phyloP scores from a whole-genome alignment of 2,888 invertebrate genomes.

The Phaonia tiefii region DNA sequence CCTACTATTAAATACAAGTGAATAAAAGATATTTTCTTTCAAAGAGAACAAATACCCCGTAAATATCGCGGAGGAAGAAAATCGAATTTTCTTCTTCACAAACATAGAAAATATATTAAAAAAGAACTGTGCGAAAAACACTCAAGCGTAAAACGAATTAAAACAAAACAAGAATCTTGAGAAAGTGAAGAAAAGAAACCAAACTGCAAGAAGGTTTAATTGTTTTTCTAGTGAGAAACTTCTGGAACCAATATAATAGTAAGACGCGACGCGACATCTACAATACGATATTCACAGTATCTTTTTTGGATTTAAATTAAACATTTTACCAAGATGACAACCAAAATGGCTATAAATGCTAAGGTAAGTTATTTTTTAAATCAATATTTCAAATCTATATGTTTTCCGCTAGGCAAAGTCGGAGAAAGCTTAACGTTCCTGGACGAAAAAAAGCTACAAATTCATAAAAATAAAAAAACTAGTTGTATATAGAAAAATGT shows the following conservation, averaged over 20 bases:
- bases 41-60: no score
- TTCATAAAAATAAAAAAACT: no score
- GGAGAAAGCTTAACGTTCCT: no score
- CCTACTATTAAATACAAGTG: conserved; percentile 17
- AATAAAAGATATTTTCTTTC: conserved; percentile 8
- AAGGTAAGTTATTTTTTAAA: conserved; percentile 71
- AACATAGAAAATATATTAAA: no score
- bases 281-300: no score
- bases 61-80: no score
- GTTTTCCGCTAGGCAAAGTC: no score
- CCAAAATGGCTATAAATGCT: conserved; percentile 78
- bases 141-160: conserved; percentile 29
- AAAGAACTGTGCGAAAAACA: conserved; percentile 43
- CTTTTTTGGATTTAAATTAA: conserved; percentile 12
- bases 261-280: no score
- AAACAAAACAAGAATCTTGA: conserved; percentile 34
- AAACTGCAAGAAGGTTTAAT: not conserved
- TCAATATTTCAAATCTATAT: not conserved
- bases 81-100: not conserved
- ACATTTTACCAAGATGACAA: conserved; percentile 71
- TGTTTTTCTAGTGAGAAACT: conserved; percentile 14
- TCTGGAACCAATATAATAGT: conserved; percentile 21
- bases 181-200: not conserved
- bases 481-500: no score
- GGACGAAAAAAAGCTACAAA: no score